Conservation (phyloP, 2,797 vertebrate species). For the Hemibagrus guttatus region DNA sequence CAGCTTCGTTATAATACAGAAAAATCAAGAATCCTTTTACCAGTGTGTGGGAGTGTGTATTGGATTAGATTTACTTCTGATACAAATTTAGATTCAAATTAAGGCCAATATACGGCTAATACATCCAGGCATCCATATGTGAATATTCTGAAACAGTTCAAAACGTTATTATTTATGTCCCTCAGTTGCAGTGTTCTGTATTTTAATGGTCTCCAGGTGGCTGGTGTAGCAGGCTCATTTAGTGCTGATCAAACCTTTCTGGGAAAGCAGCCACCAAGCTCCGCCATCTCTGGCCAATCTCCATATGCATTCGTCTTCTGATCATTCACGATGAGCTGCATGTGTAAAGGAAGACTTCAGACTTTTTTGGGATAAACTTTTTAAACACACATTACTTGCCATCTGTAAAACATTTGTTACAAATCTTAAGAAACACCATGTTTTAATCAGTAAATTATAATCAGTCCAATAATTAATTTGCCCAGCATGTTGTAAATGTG, state of each 20-base stretch:
- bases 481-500: constrained; percentile 33
- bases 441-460: constrained; percentile 35
- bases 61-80: neutral
- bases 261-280: constrained; percentile 83
- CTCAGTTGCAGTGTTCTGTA: constrained; percentile 18
- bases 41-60: neutral
- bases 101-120: neutral
- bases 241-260: constrained; percentile 55
- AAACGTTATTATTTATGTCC: constrained; percentile 27
- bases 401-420: constrained; percentile 9
- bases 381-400: constrained; percentile 4
- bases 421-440: constrained; percentile 6
- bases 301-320: constrained; percentile 76
- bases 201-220: constrained; percentile 39
- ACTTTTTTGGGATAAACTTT: constrained; percentile 20
- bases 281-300: constrained; percentile 80
- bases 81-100: neutral
- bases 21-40: neutral
- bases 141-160: constrained; percentile 12
- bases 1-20: neutral
- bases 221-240: constrained; percentile 37
- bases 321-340: constrained; percentile 75
- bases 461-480: constrained; percentile 21
- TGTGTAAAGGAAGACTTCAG: constrained; percentile 23
- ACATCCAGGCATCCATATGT: constrained; percentile 23